A percentile compares a stretch with the other conserved stretches of the same genome.
Conservation (phyloP, 2,888 invertebrate species). For the Acheta domesticus region DNA sequence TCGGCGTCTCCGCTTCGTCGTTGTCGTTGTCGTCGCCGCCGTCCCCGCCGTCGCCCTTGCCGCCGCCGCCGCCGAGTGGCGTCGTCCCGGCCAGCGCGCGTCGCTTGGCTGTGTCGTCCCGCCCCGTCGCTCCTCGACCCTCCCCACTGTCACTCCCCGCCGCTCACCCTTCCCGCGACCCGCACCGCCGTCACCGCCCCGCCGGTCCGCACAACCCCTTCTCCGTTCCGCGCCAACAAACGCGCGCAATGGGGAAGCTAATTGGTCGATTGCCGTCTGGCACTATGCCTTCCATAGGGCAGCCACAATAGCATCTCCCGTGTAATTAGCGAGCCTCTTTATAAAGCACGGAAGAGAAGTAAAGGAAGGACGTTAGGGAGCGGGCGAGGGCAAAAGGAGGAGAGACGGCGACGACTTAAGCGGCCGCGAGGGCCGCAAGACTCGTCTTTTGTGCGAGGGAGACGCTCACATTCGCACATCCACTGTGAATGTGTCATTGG, state of each 20-base stretch:
- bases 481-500: background rate
- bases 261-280: conserved; percentile 30
- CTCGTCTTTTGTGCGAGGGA: background rate
- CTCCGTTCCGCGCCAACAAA: conserved; percentile 18
- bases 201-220: background rate
- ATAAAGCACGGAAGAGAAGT: conserved; percentile 1
- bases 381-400: background rate
- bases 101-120: too few relatives aligned
- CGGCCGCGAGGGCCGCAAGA: background rate
- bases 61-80: too few relatives aligned
- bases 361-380: background rate
- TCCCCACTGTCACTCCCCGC: too few relatives aligned
- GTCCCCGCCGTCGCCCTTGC: too few relatives aligned
- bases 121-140: too few relatives aligned
- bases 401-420: background rate
- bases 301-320: conserved; percentile 18
- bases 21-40: too few relatives aligned
- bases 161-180: too few relatives aligned
- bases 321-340: conserved; percentile 9
- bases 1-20: too few relatives aligned
- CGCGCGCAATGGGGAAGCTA: conserved; percentile 20
- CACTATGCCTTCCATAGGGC: conserved; percentile 10
- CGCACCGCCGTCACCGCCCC: too few relatives aligned
- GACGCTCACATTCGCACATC: conserved; percentile 6
- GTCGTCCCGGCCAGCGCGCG: too few relatives aligned